Evolutionary conservation across 2,888 invertebrate species (phyloP).

Genomic region (Drosophila hawaiiensis): DNA sequence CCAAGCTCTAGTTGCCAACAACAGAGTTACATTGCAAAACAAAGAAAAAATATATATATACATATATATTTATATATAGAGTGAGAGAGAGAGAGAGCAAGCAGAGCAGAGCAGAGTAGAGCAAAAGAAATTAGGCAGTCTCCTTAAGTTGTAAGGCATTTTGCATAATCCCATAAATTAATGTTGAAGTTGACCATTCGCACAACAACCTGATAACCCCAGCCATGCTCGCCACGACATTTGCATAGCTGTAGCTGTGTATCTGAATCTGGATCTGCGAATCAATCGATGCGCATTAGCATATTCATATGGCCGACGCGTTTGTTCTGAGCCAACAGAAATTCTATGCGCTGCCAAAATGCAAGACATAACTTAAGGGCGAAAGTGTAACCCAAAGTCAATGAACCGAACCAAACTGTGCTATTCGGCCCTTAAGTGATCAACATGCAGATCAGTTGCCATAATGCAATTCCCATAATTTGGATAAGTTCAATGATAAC

Average conservation of each 20-base stretch:
- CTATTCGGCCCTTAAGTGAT: conserved; percentile 4
- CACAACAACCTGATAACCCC: conserved; percentile 54
- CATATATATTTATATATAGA: no score
- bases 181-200: conserved; percentile 51
- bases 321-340: conserved; percentile 36
- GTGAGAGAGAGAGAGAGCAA: no score
- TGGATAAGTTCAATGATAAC: neutral
- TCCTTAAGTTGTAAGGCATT: conserved; percentile 55
- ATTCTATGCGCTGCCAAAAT: conserved; percentile 4
- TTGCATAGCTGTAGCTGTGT: conserved; percentile 47
- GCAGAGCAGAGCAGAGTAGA: neutral
- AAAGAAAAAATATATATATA: no score
- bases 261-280: conserved; percentile 39
- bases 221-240: conserved; percentile 16
- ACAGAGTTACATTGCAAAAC: conserved; percentile 1
- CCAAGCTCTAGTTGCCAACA: conserved; percentile 45
- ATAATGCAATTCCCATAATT: neutral
- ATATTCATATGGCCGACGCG: conserved; percentile 59
- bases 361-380: conserved; percentile 51
- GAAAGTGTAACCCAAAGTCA: conserved; percentile 68
- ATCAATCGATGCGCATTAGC: conserved; percentile 57
- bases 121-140: conserved; percentile 10
- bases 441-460: neutral
- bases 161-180: conserved; percentile 76
- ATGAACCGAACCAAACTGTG: conserved; percentile 50